Percentiles rank a stretch among this genome's conserved stretches.
Conservation (phyloP, 2,797 vertebrate species). For the Salarias fasciatus region DNA sequence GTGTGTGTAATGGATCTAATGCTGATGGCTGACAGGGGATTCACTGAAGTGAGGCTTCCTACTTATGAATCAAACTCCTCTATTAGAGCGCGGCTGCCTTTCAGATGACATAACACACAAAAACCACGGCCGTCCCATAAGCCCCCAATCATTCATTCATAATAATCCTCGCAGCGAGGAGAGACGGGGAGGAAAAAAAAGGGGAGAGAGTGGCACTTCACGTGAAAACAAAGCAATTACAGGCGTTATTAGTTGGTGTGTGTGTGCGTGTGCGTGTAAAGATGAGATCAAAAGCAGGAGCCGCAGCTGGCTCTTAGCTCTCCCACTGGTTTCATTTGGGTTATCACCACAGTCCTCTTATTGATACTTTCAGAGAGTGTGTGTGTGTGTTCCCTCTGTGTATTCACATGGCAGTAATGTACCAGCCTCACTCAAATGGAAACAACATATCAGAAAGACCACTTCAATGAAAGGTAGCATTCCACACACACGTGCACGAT, state of each 20-base stretch:
- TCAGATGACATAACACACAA: conserved; percentile 50
- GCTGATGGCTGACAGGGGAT: conserved; percentile 31
- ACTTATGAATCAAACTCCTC: conserved; percentile 62
- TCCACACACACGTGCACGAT: conserved; percentile 21
- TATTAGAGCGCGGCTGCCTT: conserved; percentile 49
- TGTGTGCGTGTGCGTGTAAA: conserved; percentile 3
- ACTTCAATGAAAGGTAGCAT: not conserved
- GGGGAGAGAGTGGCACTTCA: conserved; percentile 28
- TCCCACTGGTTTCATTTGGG: conserved; percentile 58
- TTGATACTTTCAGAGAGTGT: conserved; percentile 24
- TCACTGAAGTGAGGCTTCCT: conserved; percentile 52
- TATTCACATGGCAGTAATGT: not conserved
- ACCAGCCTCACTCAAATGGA: not conserved
- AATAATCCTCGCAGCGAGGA: conserved; percentile 51
- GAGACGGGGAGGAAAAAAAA: conserved; percentile 14
- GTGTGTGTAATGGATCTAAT: conserved; percentile 45
- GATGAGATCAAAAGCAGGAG: conserved; percentile 63
- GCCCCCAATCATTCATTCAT: conserved; percentile 62
- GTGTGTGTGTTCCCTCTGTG: not conserved
- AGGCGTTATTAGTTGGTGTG: conserved; percentile 18
- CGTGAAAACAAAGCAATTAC: conserved; percentile 67
- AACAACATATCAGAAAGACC: no score
- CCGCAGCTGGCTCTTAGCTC: conserved; percentile 63
- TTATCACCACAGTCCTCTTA: conserved; percentile 28
- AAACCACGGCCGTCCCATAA: conserved; percentile 15